These are phyloP conservation scores for Dasyprocta punctata DNA, from an alignment of 2,113 vertebrate genomes.

Conservation along the genomic window DNA sequence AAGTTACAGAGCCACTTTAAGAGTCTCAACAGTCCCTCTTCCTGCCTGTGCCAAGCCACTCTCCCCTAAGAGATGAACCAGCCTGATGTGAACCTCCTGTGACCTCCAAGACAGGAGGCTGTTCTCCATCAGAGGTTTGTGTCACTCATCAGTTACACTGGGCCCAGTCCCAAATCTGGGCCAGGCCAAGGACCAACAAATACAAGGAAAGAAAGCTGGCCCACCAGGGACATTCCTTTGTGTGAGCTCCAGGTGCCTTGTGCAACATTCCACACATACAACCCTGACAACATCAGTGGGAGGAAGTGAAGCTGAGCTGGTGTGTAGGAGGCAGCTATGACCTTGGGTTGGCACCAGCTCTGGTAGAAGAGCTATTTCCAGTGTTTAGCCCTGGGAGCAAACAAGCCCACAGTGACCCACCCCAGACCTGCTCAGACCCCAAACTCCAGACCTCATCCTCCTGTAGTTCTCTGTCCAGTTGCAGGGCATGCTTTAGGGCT, in stretches of 20 bases:
- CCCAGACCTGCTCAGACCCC: neutral
- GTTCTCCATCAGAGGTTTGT: neutral
- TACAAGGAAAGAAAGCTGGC: neutral
- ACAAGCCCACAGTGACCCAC: neutral
- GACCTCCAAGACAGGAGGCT: neutral
- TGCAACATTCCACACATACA: neutral
- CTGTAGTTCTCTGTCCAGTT: conserved; percentile 69
- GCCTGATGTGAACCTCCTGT: neutral
- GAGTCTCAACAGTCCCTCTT: neutral
- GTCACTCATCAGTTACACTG: neutral
- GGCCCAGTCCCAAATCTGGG: neutral
- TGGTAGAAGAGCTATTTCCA: neutral
- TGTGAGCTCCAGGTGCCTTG: neutral
- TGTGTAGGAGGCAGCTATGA: neutral
- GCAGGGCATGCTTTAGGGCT: conserved; percentile 86
- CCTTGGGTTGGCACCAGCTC: neutral
- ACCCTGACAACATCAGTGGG: neutral
- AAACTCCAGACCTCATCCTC: conserved; percentile 81
- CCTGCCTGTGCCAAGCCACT: neutral
- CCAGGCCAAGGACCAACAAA: neutral
- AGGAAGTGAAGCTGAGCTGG: neutral
- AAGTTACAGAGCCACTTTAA: neutral
- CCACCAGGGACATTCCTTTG: neutral
- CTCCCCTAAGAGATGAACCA: neutral
- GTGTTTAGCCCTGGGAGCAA: neutral